phyloP scores from a whole-genome alignment of 23 tunicate genomes.

The Trididemnum nubilum region DNA sequence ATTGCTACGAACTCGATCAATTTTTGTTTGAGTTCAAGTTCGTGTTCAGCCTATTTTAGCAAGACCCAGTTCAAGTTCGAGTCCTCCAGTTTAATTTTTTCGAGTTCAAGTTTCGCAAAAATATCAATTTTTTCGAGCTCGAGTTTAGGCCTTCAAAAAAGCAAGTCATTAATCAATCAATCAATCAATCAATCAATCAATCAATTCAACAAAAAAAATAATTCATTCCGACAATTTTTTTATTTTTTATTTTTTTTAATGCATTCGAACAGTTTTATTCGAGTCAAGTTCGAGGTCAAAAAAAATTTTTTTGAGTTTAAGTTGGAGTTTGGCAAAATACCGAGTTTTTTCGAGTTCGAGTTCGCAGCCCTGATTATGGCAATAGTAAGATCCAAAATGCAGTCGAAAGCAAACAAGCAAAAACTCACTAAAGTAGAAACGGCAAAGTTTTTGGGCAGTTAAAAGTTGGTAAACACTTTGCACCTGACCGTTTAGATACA shows the following conservation, averaged over 20 bases:
- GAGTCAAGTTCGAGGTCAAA: not conserved
- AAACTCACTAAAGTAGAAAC: no score
- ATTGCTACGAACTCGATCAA: not conserved
- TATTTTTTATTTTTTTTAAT: no score
- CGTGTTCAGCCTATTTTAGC: not conserved
- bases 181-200: no score
- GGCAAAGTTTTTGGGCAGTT: no score
- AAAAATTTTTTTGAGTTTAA: not conserved
- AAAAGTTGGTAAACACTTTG: no score
- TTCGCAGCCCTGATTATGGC: not conserved
- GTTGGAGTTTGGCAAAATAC: not conserved
- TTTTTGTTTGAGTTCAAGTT: not conserved
- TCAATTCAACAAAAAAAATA: no score
- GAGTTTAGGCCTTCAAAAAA: no score
- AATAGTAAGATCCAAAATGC: no score
- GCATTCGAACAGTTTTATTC: not conserved
- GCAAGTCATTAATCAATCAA: no score
- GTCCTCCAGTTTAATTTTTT: not conserved
- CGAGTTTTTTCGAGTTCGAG: not conserved
- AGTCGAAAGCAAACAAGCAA: no score
- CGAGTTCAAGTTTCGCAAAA: not conserved
- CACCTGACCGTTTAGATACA: no score
- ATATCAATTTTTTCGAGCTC: not conserved
- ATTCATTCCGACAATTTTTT: no score
- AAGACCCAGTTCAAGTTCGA: not conserved